phyloP scores from a whole-genome alignment of 1,140 invertebrate genomes.

The Drosophila chauvacae region DNA sequence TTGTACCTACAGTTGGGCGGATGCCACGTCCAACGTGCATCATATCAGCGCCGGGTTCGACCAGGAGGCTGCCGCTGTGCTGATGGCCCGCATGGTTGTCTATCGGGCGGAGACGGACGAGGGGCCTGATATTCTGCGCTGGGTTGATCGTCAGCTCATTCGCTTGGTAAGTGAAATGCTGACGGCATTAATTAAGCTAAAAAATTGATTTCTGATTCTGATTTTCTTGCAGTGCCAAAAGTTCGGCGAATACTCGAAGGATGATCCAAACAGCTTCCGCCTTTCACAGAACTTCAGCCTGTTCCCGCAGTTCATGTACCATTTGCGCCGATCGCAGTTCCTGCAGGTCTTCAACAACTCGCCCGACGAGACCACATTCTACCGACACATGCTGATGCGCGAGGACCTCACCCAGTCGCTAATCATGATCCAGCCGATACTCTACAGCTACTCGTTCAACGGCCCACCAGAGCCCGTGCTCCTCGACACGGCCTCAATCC shows the following conservation, averaged over 20 bases:
- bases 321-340: conserved; percentile 98
- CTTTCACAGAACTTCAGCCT: conserved; percentile 98
- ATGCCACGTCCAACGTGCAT: conserved; percentile 91
- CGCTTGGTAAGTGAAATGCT: conserved; percentile 89
- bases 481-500: conserved; percentile 98
- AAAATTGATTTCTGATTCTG: not conserved
- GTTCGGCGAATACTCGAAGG: conserved; percentile 99
- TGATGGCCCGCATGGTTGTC: conserved; percentile 98
- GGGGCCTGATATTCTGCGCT: conserved; percentile 97
- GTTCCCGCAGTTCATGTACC: conserved; percentile 99
- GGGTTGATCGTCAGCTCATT: conserved; percentile 99
- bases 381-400: conserved; percentile 98
- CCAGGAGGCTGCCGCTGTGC: conserved; percentile 98
- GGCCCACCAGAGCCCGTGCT: conserved; percentile 99
- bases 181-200: not conserved
- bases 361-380: conserved; percentile 99
- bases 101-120: conserved; percentile 98
- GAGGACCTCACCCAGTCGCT: conserved; percentile 98
- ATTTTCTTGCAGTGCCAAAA: conserved; percentile 94
- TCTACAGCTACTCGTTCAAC: conserved; percentile 99
- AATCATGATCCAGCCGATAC: conserved; percentile 99
- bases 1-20: conserved; percentile 89
- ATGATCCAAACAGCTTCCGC: conserved; percentile 98
- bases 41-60: conserved; percentile 97
- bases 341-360: conserved; percentile 99